phyloP scores from a whole-genome alignment of 2,113 vertebrate genomes.

The Rhinopomastus cyanomelas region DNA sequence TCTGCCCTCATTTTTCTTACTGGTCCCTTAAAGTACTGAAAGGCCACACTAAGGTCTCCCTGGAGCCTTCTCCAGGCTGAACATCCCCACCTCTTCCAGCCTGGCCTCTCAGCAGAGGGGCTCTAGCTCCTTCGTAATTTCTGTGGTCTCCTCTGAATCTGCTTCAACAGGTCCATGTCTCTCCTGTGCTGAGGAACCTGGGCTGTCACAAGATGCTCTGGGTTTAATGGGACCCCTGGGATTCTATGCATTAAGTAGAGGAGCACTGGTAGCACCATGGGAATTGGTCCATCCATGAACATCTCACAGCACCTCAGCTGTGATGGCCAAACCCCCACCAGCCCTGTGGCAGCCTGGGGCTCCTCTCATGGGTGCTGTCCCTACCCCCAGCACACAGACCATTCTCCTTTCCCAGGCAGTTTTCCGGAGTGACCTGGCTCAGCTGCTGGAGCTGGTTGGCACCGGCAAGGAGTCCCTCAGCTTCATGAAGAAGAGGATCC shows the following conservation, averaged over 20 bases:
- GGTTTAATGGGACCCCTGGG: not conserved
- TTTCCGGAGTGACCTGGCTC: slow-evolving; percentile 84
- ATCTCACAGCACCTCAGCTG: not conserved
- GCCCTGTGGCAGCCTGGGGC: rapidly evolving
- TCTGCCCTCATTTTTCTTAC: not conserved
- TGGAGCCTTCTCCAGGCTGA: not conserved
- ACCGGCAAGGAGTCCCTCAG: slow-evolving; percentile 93
- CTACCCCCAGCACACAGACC: not conserved
- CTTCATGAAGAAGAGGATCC: slow-evolving; percentile 95
- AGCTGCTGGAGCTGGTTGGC: slow-evolving; percentile 90
- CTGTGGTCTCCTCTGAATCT: not conserved
- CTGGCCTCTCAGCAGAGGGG: not conserved
- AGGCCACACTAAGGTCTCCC: not conserved
- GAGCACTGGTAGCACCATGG: not conserved
- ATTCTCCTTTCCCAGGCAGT: slow-evolving; percentile 73
- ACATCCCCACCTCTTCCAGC: not conserved
- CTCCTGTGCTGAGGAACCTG: not conserved
- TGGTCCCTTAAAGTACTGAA: not conserved
- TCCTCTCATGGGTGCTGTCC: rapidly evolving
- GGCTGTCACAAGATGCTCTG: not conserved
- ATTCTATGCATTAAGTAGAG: not conserved
- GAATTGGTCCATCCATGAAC: not conserved
- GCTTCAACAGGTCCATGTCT: rapidly evolving
- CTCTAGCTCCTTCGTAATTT: not conserved
- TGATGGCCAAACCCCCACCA: rapidly evolving